Evolutionary conservation across 2,797 vertebrate species (phyloP), one percentile per base, ranked within the genome.

Genomic region (Scolopax rusticola): DNA sequence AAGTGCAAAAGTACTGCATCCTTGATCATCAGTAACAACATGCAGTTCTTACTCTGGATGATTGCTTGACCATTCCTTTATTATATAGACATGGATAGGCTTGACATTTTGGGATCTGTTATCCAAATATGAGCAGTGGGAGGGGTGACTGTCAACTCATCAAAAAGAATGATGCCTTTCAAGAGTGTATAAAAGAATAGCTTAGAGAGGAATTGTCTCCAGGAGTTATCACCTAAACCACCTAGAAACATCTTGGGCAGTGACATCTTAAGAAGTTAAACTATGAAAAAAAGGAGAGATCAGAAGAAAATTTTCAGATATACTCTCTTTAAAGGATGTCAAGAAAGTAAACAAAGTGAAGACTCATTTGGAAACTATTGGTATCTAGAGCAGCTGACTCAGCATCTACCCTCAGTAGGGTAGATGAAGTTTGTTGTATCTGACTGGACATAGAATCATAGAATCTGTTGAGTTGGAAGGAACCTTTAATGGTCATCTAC

Each of bases 361-460:
- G 8, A 43, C 7, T 69, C 3, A 15, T 75, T 56, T 56, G 47
- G 24, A 81, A 73, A 51, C 15, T 27, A 7, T 14, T 40, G 6
- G 9, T 45, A 6, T 47, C 33, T 40, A 32, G 7, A 77, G 45
- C 19, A 70, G 40, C 10, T 51, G 32, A 73, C 25, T 53, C 8
- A 41, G 36, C 36, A 36, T 36, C 36, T 36, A 36, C 36, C 36
- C 36, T 36, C 36, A 36, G 36, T 36, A 36, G 12, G 15, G 19
- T 7, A 85, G 28, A 25, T 48, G 15, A 1, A n/a, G 5, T 23
- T 74, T 87, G 24, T 71, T 38, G 21, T 45, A 33, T n/a, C 23
- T 56, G n/a, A 43, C 3, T 25, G 8, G 10, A 10, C 0, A 0
- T 54, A 30, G 15, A 53, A 53, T 30, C 51, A 53, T 32, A 54